A percentile compares a stretch with the other conserved stretches of the same genome.
Evolutionary conservation across 2,113 vertebrate genomes (phyloP).

Genomic region (Stigmatopora nigra): DNA sequence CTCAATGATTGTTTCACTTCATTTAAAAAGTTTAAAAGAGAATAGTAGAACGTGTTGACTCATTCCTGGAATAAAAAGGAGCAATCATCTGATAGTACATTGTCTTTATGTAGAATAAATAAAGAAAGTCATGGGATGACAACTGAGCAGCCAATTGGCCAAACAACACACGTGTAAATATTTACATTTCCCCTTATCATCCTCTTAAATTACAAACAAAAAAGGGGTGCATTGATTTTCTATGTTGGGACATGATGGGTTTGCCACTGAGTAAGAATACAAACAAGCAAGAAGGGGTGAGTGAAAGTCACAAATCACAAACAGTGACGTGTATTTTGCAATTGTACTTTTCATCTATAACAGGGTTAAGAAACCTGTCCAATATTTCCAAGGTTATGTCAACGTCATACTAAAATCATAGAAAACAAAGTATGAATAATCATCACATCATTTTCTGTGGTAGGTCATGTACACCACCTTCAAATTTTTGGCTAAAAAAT

Average conservation of each 20-base stretch:
- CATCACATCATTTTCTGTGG: too few relatives aligned
- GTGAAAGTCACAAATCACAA: constrained; percentile 29
- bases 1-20: too few relatives aligned
- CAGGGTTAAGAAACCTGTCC: neutral
- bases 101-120: constrained; percentile 25
- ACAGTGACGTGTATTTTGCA: constrained; percentile 29
- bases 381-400: neutral
- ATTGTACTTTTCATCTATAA: constrained; percentile 26
- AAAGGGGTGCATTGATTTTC: constrained; percentile 12
- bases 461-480: too few relatives aligned
- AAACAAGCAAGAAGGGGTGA: constrained; percentile 31
- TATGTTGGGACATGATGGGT: constrained; percentile 18
- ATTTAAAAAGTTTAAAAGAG: neutral
- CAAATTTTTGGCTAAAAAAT: too few relatives aligned
- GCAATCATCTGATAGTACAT: constrained; percentile 8
- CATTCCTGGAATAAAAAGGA: neutral
- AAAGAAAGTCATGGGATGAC: constrained; percentile 24
- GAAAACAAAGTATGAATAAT: neutral
- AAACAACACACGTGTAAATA: constrained; percentile 37
- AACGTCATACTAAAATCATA: neutral
- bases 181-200: constrained; percentile 26
- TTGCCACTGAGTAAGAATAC: constrained; percentile 29
- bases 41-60: neutral
- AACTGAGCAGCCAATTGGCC: constrained; percentile 29
- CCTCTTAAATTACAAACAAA: constrained; percentile 6